Evolutionary conservation across 2,888 invertebrate genomes (phyloP).

Genomic region (Eumerus sabulonum): DNA sequence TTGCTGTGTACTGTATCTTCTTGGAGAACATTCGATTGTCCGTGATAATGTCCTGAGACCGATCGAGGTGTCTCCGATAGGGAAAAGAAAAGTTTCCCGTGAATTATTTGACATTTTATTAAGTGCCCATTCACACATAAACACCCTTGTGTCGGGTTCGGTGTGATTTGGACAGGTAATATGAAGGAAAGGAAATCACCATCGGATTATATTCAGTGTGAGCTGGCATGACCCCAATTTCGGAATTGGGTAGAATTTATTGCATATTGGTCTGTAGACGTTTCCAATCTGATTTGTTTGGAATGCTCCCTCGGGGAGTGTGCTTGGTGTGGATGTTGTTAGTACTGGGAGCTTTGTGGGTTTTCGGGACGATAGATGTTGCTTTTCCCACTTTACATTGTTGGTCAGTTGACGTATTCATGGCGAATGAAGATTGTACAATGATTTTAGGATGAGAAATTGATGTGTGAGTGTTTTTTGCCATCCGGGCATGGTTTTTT

Average conservation of each 20-base stretch:
- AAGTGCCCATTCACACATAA: slow-evolving; percentile 25
- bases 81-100: slow-evolving; percentile 4
- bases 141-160: background rate
- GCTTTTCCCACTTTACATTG: slow-evolving; percentile 7
- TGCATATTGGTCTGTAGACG: slow-evolving; percentile 57
- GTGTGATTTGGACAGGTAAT: background rate
- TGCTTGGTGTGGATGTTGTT: background rate
- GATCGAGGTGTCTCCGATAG: background rate
- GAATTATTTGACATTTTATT: slow-evolving; percentile 51
- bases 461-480: slow-evolving; percentile 17
- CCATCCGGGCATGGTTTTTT: background rate
- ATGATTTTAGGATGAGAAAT: slow-evolving; percentile 12
- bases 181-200: slow-evolving; percentile 7
- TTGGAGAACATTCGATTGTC: slow-evolving; percentile 29
- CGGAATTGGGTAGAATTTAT: slow-evolving; percentile 40
- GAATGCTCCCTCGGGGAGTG: background rate
- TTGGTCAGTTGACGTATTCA: slow-evolving; percentile 28
- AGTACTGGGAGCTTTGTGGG: background rate
- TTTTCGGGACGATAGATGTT: too few species aligned
- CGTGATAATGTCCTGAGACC: slow-evolving; percentile 16
- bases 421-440: slow-evolving; percentile 21
- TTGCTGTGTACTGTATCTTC: slow-evolving; percentile 20
- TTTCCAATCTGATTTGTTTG: slow-evolving; percentile 36
- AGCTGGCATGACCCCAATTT: slow-evolving; percentile 16
- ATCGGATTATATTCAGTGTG: slow-evolving; percentile 18